Conservation (phyloP, 2,113 vertebrate species). For the Nymphicus hollandicus region DNA sequence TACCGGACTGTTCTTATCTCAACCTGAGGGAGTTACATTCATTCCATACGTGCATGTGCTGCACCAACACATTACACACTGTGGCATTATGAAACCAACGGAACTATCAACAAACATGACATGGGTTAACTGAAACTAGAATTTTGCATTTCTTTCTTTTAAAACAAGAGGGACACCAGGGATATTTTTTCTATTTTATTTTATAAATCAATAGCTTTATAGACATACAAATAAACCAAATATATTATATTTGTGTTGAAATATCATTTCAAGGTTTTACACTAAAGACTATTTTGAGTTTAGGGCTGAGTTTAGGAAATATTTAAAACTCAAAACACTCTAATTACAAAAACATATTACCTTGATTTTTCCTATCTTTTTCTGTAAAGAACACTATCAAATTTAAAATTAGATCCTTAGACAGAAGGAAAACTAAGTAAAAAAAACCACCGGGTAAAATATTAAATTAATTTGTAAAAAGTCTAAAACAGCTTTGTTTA, state of each 20-base stretch:
- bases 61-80: neutral
- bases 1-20: too few species aligned
- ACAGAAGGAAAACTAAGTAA: neutral
- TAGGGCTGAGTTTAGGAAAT: neutral
- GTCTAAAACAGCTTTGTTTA: neutral
- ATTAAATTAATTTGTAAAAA: neutral
- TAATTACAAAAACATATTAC: neutral
- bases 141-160: neutral
- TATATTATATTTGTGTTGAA: constrained; percentile 53
- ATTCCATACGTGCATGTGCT: neutral
- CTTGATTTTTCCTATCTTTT: neutral
- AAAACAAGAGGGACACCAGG: neutral
- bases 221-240: constrained; percentile 47
- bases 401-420: neutral
- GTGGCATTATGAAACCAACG: neutral
- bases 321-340: neutral
- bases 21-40: too few species aligned
- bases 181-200: neutral
- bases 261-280: neutral
- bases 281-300: neutral
- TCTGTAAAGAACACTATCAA: neutral
- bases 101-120: neutral
- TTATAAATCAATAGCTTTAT: constrained; percentile 36
- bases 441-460: neutral
- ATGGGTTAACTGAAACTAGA: neutral